A percentile compares a stretch with the other conserved stretches of the same genome.
These are phyloP conservation scores for Plebejus argus DNA, from an alignment of 2,888 invertebrate species.

Conservation along the genomic window DNA sequence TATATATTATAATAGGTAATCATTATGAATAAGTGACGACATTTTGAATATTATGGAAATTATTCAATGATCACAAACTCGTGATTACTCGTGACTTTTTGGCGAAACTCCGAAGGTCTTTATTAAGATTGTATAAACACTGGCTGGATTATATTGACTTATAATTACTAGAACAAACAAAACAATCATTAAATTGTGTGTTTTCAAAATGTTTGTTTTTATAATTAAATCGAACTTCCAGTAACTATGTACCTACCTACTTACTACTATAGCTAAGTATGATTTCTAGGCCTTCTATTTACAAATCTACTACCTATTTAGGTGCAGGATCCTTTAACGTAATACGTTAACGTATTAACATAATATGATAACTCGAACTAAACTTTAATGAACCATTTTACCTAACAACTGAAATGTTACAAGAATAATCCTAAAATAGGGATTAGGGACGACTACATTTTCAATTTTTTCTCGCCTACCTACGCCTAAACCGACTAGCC, in stretches of 20 bases:
- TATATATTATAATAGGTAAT: too few relatives aligned
- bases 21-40: too few relatives aligned
- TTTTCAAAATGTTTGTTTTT: conserved; percentile 40
- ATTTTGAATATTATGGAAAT: neutral
- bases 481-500: too few relatives aligned
- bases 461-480: too few relatives aligned
- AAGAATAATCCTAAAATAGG: too few relatives aligned
- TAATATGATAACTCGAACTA: too few relatives aligned
- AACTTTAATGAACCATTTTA: too few relatives aligned
- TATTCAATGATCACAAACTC: conserved; percentile 23
- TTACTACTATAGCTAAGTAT: neutral
- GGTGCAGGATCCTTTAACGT: neutral
- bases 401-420: too few relatives aligned
- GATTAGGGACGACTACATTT: too few relatives aligned
- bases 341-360: neutral
- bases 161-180: conserved; percentile 41
- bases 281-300: neutral
- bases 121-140: conserved; percentile 25
- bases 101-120: conserved; percentile 14
- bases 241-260: neutral
- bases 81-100: conserved; percentile 10
- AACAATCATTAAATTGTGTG: conserved; percentile 33
- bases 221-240: conserved; percentile 35
- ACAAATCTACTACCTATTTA: neutral
- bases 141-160: conserved; percentile 35